phyloP scores from a whole-genome alignment of 2,113 vertebrate genomes.

The Cinclus cinclus region DNA sequence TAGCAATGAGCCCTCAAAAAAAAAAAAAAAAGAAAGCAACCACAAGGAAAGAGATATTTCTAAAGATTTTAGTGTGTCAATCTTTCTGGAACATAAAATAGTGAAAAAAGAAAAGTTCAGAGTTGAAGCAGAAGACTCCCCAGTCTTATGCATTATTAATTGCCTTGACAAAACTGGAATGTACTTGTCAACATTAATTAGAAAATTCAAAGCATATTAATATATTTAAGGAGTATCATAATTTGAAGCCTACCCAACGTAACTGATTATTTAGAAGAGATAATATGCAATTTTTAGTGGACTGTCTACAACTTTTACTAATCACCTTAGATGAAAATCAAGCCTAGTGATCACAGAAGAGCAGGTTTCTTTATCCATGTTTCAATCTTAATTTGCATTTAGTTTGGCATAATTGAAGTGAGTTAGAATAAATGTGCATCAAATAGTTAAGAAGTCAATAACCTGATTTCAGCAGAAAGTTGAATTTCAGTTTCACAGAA shows the following conservation, averaged over 20 bases:
- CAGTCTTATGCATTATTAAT: slow-evolving; percentile 42
- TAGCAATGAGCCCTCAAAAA: background rate
- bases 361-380: background rate
- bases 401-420: slow-evolving; percentile 34
- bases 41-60: background rate
- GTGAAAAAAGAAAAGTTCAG: background rate
- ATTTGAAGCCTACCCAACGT: background rate
- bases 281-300: background rate
- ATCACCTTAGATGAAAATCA: slow-evolving; percentile 2
- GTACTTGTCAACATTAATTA: slow-evolving; percentile 32
- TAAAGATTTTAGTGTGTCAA: background rate
- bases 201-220: slow-evolving; percentile 1
- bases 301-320: background rate
- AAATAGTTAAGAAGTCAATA: slow-evolving; percentile 13
- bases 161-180: background rate
- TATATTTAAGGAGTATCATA: background rate
- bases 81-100: background rate
- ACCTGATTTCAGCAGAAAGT: slow-evolving; percentile 4
- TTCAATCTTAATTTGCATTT: slow-evolving; percentile 5
- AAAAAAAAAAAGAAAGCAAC: background rate
- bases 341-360: background rate
- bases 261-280: background rate
- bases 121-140: background rate
- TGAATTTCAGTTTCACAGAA: background rate
- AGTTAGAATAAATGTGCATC: slow-evolving; percentile 51